phyloP scores from a whole-genome alignment of 2,888 invertebrate species.

The Rhorus exstirpatorius region DNA sequence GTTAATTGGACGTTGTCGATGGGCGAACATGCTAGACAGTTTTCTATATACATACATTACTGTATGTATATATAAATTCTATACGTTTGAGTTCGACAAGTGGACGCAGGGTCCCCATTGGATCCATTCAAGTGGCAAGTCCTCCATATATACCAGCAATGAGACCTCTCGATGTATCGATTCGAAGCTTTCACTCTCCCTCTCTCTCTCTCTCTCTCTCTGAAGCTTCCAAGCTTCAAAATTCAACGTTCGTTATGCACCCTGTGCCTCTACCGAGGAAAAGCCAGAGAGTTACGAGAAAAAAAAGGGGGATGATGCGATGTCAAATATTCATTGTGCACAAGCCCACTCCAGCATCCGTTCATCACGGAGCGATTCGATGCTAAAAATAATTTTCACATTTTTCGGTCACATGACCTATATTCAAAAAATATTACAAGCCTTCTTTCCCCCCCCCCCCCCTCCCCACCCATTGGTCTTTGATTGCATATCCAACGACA shows the following conservation, averaged over 20 bases:
- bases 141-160: slow-evolving; percentile 63
- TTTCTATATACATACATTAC: slow-evolving; percentile 73
- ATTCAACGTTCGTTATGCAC: slow-evolving; percentile 69
- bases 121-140: slow-evolving; percentile 69
- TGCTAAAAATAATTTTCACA: slow-evolving; percentile 54
- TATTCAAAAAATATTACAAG: slow-evolving; percentile 14
- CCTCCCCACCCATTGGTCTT: neutral
- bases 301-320: slow-evolving; percentile 13
- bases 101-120: slow-evolving; percentile 63
- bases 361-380: slow-evolving; percentile 10
- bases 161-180: slow-evolving; percentile 73
- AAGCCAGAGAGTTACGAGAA: slow-evolving; percentile 18
- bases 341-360: slow-evolving; percentile 15
- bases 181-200: slow-evolving; percentile 47
- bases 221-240: slow-evolving; percentile 47
- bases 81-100: slow-evolving; percentile 63
- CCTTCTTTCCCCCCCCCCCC: neutral
- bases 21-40: slow-evolving; percentile 76
- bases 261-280: slow-evolving; percentile 49
- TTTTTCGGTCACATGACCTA: slow-evolving; percentile 49
- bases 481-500: slow-evolving; percentile 18
- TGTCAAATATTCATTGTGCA: slow-evolving; percentile 32
- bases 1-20: slow-evolving; percentile 81
- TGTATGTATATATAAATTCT: slow-evolving; percentile 28
- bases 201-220: slow-evolving; percentile 8